A percentile compares a stretch with the other conserved stretches of the same genome.
phyloP scores from a whole-genome alignment of 92 coral and sea anemone species.

The Zoanthus gigantus region DNA sequence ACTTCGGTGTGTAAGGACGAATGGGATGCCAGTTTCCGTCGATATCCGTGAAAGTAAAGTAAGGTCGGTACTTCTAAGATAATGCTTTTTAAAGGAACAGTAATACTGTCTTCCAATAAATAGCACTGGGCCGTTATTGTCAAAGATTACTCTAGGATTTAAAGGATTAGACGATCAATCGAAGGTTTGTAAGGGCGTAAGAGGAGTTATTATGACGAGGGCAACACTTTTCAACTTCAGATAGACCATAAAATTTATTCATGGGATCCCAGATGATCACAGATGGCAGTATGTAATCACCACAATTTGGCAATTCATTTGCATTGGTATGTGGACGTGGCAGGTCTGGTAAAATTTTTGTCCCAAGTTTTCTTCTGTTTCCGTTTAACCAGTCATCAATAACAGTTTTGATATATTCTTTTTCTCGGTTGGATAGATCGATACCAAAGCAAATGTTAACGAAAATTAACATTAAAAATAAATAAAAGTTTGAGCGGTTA shows the following conservation, averaged over 20 bases:
- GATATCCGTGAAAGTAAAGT: constrained; percentile 36
- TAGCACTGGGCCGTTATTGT: constrained; percentile 41
- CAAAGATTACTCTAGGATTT: constrained; percentile 39
- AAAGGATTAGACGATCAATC: constrained; percentile 27
- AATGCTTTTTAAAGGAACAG: constrained; percentile 46
- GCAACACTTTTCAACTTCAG: neutral
- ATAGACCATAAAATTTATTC: neutral
- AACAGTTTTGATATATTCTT: neutral
- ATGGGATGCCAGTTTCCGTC: constrained; percentile 31
- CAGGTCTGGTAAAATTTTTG: constrained; percentile 2
- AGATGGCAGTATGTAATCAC: constrained; percentile 1
- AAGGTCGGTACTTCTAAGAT: constrained; percentile 42
- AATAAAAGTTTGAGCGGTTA: neutral
- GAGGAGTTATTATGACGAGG: neutral
- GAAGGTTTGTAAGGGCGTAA: neutral
- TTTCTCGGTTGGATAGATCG: constrained; percentile 8
- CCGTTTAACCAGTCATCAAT: neutral
- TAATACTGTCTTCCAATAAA: constrained; percentile 45
- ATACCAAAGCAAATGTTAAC: neutral
- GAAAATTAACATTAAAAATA: neutral
- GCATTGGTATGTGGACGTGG: neutral
- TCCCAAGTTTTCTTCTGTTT: neutral
- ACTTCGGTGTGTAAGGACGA: constrained; percentile 46
- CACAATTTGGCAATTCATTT: neutral
- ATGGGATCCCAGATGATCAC: constrained; percentile 2